phyloP scores from a whole-genome alignment of 2,797 vertebrate genomes.

The Neosilurus mollespiculum region DNA sequence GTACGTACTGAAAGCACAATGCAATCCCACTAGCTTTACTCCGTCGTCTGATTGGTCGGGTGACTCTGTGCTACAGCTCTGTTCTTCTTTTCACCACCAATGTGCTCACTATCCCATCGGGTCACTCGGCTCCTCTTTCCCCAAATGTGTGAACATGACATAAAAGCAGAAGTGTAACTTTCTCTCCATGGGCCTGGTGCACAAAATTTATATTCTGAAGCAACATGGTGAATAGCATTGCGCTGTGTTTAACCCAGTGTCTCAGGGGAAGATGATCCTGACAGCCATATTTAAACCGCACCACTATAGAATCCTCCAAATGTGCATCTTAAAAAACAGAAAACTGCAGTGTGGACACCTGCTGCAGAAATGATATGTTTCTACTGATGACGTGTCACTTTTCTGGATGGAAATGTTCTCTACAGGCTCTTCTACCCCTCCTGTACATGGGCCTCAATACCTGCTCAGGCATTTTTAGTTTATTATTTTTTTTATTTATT shows the following conservation, averaged over 20 bases:
- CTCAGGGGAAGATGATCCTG: conserved; percentile 43
- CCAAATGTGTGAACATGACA: conserved; percentile 21
- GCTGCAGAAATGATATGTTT: conserved; percentile 1
- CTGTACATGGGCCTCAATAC: conserved; percentile 24
- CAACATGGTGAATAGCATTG: conserved; percentile 5
- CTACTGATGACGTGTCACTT: conserved; percentile 14
- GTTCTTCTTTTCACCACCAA: not conserved
- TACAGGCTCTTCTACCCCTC: conserved; percentile 9
- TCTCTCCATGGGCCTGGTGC: conserved; percentile 12
- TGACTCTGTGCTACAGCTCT: not conserved
- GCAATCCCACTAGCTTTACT: conserved; percentile 9
- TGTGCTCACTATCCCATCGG: not conserved
- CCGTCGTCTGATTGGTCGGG: not conserved
- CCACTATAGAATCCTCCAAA: conserved; percentile 30
- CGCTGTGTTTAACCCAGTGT: conserved; percentile 31
- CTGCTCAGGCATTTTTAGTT: conserved; percentile 27
- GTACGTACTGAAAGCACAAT: conserved; percentile 2
- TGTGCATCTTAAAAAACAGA: not conserved
- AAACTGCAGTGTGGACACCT: conserved; percentile 5
- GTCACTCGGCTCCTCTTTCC: not conserved
- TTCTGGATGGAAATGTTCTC: conserved; percentile 5
- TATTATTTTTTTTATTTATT: not conserved
- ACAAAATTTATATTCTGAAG: conserved; percentile 20
- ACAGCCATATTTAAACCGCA: conserved; percentile 38
- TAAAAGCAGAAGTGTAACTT: not conserved